phyloP scores from a whole-genome alignment of 2,797 vertebrate genomes.

The Amphiprion clarkii region DNA sequence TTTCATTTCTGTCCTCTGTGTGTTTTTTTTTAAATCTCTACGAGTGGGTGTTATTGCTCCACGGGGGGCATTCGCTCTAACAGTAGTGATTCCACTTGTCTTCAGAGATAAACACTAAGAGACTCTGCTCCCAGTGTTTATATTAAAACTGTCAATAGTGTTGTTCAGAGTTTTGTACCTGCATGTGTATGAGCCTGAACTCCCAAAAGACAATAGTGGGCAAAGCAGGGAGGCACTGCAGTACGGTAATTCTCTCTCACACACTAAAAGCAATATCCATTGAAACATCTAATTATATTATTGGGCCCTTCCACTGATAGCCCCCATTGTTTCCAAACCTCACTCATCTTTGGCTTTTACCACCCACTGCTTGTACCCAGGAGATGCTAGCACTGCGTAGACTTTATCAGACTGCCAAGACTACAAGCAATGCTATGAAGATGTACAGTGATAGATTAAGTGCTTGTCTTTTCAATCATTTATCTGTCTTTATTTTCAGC shows the following conservation, averaged over 20 bases:
- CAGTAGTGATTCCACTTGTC: conserved; percentile 56
- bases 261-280: not conserved
- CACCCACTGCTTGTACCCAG: not conserved
- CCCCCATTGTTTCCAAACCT: not conserved
- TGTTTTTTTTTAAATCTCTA: conserved; percentile 47
- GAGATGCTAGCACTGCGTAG: no score
- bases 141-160: conserved; percentile 72
- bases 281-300: not conserved
- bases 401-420: no score
- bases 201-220: conserved; percentile 35
- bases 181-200: conserved; percentile 50
- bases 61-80: conserved; percentile 40
- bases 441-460: not conserved
- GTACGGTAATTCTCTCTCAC: not conserved
- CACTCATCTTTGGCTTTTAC: not conserved
- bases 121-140: conserved; percentile 40
- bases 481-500: not conserved
- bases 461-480: not conserved
- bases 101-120: conserved; percentile 59
- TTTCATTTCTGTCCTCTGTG: conserved; percentile 39
- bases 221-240: conserved; percentile 18
- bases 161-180: conserved; percentile 59
- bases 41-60: conserved; percentile 54
- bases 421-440: no score
- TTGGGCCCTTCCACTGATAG: not conserved